Base-by-base conservation (phyloP, 2,113 vertebrate species). In the Tricholaema leucomelas region DNA sequence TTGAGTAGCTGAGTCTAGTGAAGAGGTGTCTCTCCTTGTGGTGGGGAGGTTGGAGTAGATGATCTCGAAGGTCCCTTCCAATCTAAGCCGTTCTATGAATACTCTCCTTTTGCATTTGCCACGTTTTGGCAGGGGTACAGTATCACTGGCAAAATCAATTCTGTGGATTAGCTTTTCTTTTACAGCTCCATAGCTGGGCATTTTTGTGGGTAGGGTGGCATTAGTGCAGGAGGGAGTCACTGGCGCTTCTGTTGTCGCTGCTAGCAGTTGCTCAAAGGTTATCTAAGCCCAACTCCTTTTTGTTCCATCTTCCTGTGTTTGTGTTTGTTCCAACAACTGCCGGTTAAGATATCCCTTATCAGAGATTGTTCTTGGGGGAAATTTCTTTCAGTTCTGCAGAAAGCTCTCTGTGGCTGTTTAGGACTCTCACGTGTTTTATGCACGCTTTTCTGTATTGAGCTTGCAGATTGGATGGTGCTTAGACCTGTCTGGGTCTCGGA, bases 361-460 rank as follows among this genome's bases (percentile, higher is more conserved):
- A 0, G 73, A 73, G 77, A 65, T 70, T 35, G 50, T 81, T 87
- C 65, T 60, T 73, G 52, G 50, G 46, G 56, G 61, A 61, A 38
- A 69, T 54, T 86, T 81, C 56, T 87, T 84, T 76, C 31, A 23
- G 33, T 84, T 84, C 66, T 96, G 87, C 4, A 70, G 79, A 88
- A 75, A 4, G 23, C 36, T 28, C 23, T 61, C 59, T 56, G 55
- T 66, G 64, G 38, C 75, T 94, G 78, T 88, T 94, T 66, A 19
- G 1, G 11, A 12, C 73, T 85, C 67, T 63, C 16, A 13, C 72
- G 2, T 81, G 59, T 60, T 61, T 85, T 71, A 14, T 35, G 24
- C 40, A 2, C 46, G 0, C 35, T 24, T 54, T 73, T 35, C 18
- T 78, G 50, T 20, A 27, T 50, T 25, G 46, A 50, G 56, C 48